phyloP scores from a whole-genome alignment of 2,888 invertebrate genomes.

The Drosophila parthenogenetica region DNA sequence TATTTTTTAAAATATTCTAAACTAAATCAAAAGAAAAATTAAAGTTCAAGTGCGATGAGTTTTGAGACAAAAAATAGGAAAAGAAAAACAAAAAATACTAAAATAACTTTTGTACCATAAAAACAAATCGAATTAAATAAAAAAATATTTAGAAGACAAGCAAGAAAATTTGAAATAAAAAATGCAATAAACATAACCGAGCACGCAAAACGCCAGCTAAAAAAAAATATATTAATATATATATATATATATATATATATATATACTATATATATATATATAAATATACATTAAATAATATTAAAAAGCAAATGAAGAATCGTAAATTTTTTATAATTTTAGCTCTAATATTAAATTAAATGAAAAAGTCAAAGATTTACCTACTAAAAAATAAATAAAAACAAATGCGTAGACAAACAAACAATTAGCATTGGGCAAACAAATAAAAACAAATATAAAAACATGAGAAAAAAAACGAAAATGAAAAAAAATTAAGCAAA shows the following conservation, averaged over 20 bases:
- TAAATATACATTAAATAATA: slow-evolving; percentile 33
- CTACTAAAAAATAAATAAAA: slow-evolving; percentile 34
- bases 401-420: slow-evolving; percentile 27
- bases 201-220: slow-evolving; percentile 40
- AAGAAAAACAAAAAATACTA: neutral
- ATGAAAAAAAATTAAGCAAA: slow-evolving; percentile 1
- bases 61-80: slow-evolving; percentile 3
- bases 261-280: slow-evolving; percentile 21
- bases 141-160: slow-evolving; percentile 5
- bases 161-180: slow-evolving; percentile 21
- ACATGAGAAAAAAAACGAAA: slow-evolving; percentile 17
- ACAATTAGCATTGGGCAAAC: slow-evolving; percentile 52
- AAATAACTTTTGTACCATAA: slow-evolving; percentile 41
- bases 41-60: slow-evolving; percentile 6
- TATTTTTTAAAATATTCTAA: slow-evolving; percentile 13
- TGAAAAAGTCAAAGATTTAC: slow-evolving; percentile 72
- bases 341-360: slow-evolving; percentile 68
- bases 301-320: slow-evolving; percentile 27
- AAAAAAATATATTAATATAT: neutral
- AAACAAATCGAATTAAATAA: slow-evolving; percentile 26
- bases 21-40: slow-evolving; percentile 16
- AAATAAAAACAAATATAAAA: slow-evolving; percentile 20
- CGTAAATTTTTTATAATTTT: slow-evolving; percentile 68
- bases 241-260: slow-evolving; percentile 31
- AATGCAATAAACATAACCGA: slow-evolving; percentile 32